phyloP scores from a whole-genome alignment of 2,888 invertebrate species.

The Embidobia sp. region DNA sequence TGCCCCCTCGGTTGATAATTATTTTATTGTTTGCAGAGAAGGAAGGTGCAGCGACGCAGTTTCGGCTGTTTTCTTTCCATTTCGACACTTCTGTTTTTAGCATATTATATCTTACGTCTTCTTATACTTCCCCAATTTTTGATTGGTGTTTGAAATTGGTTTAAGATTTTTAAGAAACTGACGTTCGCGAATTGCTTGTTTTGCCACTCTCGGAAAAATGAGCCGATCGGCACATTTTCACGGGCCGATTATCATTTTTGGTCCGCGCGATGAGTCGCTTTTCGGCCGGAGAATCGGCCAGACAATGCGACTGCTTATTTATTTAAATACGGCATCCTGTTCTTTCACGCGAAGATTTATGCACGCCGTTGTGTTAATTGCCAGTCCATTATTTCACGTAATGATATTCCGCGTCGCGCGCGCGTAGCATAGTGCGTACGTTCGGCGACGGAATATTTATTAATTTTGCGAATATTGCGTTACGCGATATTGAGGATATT shows the following conservation, averaged over 20 bases:
- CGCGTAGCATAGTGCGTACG: slow-evolving; percentile 54
- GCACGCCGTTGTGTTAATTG: slow-evolving; percentile 81
- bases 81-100: no score
- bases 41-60: no score
- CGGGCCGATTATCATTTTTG: slow-evolving; percentile 30
- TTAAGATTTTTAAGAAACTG: no score
- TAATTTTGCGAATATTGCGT: slow-evolving; percentile 57
- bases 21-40: no score
- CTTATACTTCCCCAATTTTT: no score
- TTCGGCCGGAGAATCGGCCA: slow-evolving; percentile 63
- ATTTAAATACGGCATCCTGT: slow-evolving; percentile 81
- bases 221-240: no score
- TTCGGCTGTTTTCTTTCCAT: no score
- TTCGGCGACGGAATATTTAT: slow-evolving; percentile 67
- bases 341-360: slow-evolving; percentile 81
- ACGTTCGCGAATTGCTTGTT: no score
- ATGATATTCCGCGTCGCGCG: slow-evolving; percentile 78
- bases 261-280: slow-evolving; percentile 26
- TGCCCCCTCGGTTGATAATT: slow-evolving; percentile 11
- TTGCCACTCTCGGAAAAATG: no score
- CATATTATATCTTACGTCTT: no score
- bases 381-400: slow-evolving; percentile 79
- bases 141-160: no score
- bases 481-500: slow-evolving; percentile 52
- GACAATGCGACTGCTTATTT: slow-evolving; percentile 80